A percentile compares a stretch with the other conserved stretches of the same genome.
Conservation (phyloP, 2,113 vertebrate species). For the Polypterus senegalus region DNA sequence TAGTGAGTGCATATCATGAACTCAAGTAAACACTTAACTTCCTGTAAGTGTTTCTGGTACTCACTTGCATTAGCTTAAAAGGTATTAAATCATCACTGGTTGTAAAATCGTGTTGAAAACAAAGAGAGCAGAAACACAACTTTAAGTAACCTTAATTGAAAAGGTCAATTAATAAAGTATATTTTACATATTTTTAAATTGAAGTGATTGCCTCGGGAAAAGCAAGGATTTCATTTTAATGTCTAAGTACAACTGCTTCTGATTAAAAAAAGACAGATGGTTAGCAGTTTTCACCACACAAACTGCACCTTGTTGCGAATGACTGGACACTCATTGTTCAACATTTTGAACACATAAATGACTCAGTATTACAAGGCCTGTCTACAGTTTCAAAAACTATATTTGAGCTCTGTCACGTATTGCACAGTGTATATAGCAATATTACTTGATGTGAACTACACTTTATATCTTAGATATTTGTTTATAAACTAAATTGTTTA, state of each 20-base stretch:
- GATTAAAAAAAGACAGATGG: constrained; percentile 47
- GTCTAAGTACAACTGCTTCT: constrained; percentile 27
- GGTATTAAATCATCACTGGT: constrained; percentile 53
- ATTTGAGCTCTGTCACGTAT: too few species aligned
- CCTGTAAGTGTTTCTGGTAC: constrained; percentile 73
- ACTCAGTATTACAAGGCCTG: not conserved
- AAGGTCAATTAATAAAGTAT: constrained; percentile 31
- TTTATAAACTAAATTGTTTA: too few species aligned
- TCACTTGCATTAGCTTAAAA: constrained; percentile 60
- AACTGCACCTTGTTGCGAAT: constrained; percentile 30
- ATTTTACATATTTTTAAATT: constrained; percentile 26
- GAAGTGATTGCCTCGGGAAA: constrained; percentile 20
- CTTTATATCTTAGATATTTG: too few species aligned
- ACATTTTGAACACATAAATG: not conserved
- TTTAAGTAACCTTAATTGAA: constrained; percentile 22
- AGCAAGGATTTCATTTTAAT: constrained; percentile 20
- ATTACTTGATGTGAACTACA: too few species aligned
- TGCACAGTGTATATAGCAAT: too few species aligned
- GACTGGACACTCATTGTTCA: not conserved
- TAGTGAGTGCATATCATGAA: constrained; percentile 77
- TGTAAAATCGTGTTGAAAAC: constrained; percentile 54
- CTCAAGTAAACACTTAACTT: constrained; percentile 85
- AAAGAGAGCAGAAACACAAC: constrained; percentile 30
- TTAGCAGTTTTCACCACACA: constrained; percentile 35
- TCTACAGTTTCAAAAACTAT: too few species aligned